Evolutionary conservation across 2,888 invertebrate genomes (phyloP), one percentile per base, ranked within the genome.

Genomic region (Folsomia manolachei): DNA sequence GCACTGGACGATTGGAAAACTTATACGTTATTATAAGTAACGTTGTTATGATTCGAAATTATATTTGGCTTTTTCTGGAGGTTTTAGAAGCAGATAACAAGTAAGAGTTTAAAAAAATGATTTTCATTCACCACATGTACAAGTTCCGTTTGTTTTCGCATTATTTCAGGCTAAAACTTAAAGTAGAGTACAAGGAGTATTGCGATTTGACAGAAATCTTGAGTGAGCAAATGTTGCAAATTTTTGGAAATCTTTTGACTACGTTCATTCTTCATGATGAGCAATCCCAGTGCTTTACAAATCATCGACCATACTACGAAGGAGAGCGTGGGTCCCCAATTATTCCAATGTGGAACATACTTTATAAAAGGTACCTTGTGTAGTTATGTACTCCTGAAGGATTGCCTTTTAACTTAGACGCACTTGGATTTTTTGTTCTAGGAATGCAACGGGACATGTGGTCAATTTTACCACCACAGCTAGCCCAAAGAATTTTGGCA

Each of bases 301-400:
- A 88, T 72, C 81, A 83, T 14, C 86, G 87, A 60, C 85, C 88
- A 0, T 90, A 90, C 81, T 90, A 89, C 80, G 90, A 90, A 83
- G 67, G 67, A 0, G 91, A 91, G 82, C 85, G 91, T 18, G 92
- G 92, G 1, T 91, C 93, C 1, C 93, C 91, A 56, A 90, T 91
- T 1, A 88, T 93, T 75, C 93, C 93, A 82, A 93, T 93, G 88
- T 93, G 93, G 93, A 92, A n/a, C n/a, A n/a, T n/a, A n/a, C n/a
- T n/a, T n/a, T n/a, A n/a, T n/a, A n/a, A n/a, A n/a, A n/a, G n/a
- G n/a, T n/a, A n/a, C n/a, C n/a, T n/a, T n/a, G 67, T 63, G 63
- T 18, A 21, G 27, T 53, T 64, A 26, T n/a, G n/a, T n/a, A n/a
- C n/a, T n/a, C n/a, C n/a, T n/a, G n/a, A n/a, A n/a, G n/a, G n/a